phyloP scores from a whole-genome alignment of 1,140 invertebrate genomes.

The Aphis craccivora region DNA sequence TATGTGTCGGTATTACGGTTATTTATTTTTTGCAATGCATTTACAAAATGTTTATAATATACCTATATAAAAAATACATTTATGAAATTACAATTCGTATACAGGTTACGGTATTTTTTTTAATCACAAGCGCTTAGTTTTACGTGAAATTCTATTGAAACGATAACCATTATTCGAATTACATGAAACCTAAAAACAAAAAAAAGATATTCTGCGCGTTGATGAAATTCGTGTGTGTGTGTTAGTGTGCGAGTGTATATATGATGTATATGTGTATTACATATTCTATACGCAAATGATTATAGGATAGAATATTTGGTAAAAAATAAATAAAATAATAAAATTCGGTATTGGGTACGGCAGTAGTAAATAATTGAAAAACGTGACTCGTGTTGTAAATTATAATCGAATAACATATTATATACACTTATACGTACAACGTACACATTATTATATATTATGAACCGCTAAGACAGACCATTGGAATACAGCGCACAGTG shows the following conservation, averaged over 20 bases:
- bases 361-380: background rate
- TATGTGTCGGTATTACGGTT: too few species aligned
- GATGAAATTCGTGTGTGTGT: background rate
- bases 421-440: background rate
- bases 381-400: background rate
- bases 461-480: background rate
- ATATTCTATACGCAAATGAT: background rate
- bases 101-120: background rate
- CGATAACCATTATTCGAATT: background rate
- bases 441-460: background rate
- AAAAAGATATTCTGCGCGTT: background rate
- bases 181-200: background rate
- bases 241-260: background rate
- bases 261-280: background rate
- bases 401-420: background rate
- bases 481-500: background rate
- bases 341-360: background rate
- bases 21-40: too few species aligned
- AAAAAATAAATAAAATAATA: background rate
- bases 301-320: background rate
- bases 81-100: background rate
- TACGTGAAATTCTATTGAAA: background rate
- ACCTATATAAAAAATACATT: too few species aligned
- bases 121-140: background rate
- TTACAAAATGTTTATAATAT: too few species aligned